Base-by-base conservation (phyloP, 2,113 vertebrate species). In the Salvelinus alpinus region DNA sequence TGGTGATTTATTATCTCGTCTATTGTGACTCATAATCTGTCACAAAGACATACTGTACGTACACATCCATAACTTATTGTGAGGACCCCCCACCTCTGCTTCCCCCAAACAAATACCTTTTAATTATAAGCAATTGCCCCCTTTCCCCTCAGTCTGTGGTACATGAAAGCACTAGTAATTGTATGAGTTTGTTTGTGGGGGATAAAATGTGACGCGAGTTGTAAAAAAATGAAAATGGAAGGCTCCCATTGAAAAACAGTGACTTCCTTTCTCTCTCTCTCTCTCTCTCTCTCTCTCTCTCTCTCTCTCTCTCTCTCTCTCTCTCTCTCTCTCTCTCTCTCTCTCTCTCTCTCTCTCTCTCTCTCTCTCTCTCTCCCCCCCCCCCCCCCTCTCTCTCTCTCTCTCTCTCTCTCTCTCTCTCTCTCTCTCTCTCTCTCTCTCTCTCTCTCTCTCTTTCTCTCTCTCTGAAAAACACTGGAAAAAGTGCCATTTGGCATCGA, bases 401-500 rank as follows among this genome's bases (percentile, higher is more conserved):
- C 76, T 72, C 38, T 57, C 87, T 83, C 79, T 84, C 77, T 20
- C 62, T 8, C 76, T 72, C 38, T 59, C 87, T 83, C 79, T 84
- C 77, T 20, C 62, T 8, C 76, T 72, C 38, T 59, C 38, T 59
- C 62, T 25, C 24, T 64, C 64, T 24, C n/a, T 64, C n/a, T 64
- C 62, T 64, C 29, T 29, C 29, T 29, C 29, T 29, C 29, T 29
- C 3, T 29, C 29, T 29, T 0, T 29, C 29, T 4, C 29, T 31
- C 29, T 31, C 4, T 31, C 54, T 47, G 51, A 5, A 54, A 64
- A n/a, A 76, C 70, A 71, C 72, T 74, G 80, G 48, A 77, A 83
- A 83, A 77, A 65, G 75, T 77, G 73, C 78, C 90, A 92, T 91
- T 92, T 93, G 92, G 90, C 84, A 83, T 87, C 90, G 86, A 93